Evolutionary conservation across 2,113 vertebrate species (phyloP), one percentile per base, ranked within the genome.

Genomic region (Poeciliopsis prolifica): DNA sequence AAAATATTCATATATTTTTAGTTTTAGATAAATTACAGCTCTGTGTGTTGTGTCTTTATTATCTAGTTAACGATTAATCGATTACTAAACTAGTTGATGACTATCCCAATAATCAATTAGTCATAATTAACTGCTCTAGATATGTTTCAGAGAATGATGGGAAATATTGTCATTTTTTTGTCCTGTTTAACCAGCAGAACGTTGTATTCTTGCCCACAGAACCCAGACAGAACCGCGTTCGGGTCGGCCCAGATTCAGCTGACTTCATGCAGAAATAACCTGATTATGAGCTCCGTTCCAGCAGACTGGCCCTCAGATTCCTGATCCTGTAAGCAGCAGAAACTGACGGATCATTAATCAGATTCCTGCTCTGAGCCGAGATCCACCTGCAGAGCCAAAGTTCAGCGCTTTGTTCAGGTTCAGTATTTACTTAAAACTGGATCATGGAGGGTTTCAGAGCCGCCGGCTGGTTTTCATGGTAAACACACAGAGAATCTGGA

Each of bases 351-450:
- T n/a, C 6, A 42, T 42, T n/a, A 37, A 65, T n/a, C 33, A 42
- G 15, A 66, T n/a, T 35, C 24, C 22, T 66, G 35, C 12, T 66
- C 7, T 14, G 12, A n/a, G 10, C 3, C 5, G 13, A 17, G 37
- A n/a, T 26, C 65, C 65, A 42, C 37, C 65, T 65, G 65, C n/a
- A 44, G 63, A 33, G 65, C 42, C 65, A 67, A 42, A 42, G 65
- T 26, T 67, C 65, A 67, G 33, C 10, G 37, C 14, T 67, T 67
- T 5, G 5, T 40, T 40, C 33, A n/a, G 30, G 1, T 65, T 65
- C 24, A 54, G 54, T 31, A 31, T 68, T 51, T 68, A 31, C 30
- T 70, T 19, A 35, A 8, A 5, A n/a, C 1, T 29, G 7, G 61
- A 17, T 61, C 33, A 13, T 9, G 9, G 54, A 58, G 22, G 14